Conservation (phyloP, 2,113 vertebrate species). For the Dolichotis patagonum region DNA sequence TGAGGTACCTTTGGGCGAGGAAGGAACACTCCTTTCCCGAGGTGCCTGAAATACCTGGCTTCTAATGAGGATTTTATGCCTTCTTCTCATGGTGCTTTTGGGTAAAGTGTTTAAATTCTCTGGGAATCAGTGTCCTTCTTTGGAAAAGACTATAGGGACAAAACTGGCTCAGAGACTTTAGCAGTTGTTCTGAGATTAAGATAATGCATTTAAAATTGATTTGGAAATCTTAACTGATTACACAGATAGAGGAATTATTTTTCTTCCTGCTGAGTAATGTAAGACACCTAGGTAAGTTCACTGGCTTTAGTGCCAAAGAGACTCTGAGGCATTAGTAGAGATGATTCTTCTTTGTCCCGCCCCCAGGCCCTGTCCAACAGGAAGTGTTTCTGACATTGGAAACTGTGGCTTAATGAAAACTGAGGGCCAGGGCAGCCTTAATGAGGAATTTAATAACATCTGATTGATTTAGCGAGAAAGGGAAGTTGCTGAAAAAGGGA, state of each 20-base stretch:
- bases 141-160: background rate
- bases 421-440: conserved; percentile 20
- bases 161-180: background rate
- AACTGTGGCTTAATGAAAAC: conserved; percentile 71
- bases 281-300: background rate
- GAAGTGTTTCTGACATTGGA: conserved; percentile 35
- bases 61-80: background rate
- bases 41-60: background rate
- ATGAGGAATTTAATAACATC: conserved; percentile 75
- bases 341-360: conserved; percentile 43
- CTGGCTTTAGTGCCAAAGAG: conserved; percentile 14
- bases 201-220: conserved; percentile 51
- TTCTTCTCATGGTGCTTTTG: background rate
- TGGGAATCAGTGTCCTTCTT: background rate
- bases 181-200: conserved; percentile 31
- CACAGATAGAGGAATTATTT: background rate
- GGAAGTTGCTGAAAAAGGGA: conserved; percentile 43
- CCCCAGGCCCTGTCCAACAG: conserved; percentile 24
- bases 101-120: background rate
- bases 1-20: background rate
- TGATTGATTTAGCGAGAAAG: conserved; percentile 69
- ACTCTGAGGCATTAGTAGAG: background rate
- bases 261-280: background rate
- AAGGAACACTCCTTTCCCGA: background rate
- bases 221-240: conserved; percentile 34